These are phyloP conservation scores for Homarus gammarus DNA, from an alignment of 2,888 invertebrate species.

Conservation along the genomic window DNA sequence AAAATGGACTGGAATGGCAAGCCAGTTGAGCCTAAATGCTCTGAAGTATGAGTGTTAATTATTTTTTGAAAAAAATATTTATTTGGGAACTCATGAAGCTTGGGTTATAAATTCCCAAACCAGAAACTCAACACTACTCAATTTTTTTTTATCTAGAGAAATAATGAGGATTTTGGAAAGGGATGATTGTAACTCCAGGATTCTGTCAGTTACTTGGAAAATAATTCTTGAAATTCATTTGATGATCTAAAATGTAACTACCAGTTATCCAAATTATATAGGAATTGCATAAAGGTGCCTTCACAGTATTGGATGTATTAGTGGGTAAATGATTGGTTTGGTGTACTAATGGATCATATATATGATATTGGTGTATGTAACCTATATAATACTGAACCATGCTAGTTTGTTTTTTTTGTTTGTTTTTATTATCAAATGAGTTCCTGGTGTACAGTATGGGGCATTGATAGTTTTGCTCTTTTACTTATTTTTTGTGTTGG, in stretches of 20 bases:
- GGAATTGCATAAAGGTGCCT: slow-evolving; percentile 38
- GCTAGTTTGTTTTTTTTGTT: not conserved
- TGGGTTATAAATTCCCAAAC: not conserved
- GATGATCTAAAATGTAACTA: slow-evolving; percentile 2
- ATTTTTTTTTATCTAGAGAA: no score
- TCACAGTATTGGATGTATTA: slow-evolving; percentile 20
- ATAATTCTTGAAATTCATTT: not conserved
- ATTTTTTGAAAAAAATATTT: not conserved
- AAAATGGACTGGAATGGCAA: not conserved
- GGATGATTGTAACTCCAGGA: not conserved
- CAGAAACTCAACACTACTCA: not conserved
- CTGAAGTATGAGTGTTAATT: not conserved
- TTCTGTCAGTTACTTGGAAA: not conserved
- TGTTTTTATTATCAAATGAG: not conserved
- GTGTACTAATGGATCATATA: not conserved
- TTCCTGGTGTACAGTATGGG: not conserved
- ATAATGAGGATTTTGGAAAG: no score
- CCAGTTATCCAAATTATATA: not conserved
- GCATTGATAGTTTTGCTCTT: not conserved
- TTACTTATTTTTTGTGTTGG: not conserved
- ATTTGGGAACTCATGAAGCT: not conserved
- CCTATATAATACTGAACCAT: not conserved
- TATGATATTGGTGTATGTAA: not conserved
- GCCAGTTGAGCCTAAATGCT: not conserved
- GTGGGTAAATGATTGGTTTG: not conserved